Conservation (phyloP, 2,113 vertebrate genomes). For the Andinoacara biseriatus region DNA sequence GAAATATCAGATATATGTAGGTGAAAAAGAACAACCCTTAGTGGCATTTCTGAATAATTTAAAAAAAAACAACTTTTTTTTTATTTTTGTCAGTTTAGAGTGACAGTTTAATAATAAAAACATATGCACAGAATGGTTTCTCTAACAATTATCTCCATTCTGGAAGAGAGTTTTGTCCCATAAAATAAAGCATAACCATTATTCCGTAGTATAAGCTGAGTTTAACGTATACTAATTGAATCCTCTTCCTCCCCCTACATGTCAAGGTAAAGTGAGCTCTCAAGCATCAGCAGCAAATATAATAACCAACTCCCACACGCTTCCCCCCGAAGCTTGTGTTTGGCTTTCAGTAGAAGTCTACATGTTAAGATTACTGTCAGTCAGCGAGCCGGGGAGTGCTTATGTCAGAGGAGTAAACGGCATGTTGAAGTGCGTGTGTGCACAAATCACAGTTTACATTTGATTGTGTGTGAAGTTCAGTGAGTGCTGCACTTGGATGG, state of each 20-base stretch:
- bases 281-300: constrained; percentile 50
- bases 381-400: constrained; percentile 40
- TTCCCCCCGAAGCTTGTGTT: constrained; percentile 8
- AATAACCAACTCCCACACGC: constrained; percentile 4
- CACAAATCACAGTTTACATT: constrained; percentile 6
- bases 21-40: background rate
- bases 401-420: constrained; percentile 21
- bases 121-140: background rate
- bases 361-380: constrained; percentile 61
- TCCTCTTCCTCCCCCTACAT: background rate
- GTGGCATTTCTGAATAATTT: background rate
- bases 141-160: background rate
- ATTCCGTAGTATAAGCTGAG: background rate
- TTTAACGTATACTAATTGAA: background rate
- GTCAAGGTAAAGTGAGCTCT: constrained; percentile 46
- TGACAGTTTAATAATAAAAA: background rate
- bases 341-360: constrained; percentile 49
- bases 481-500: background rate
- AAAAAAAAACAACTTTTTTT: background rate
- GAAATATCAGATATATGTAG: background rate
- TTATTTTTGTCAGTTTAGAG: background rate
- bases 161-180: background rate
- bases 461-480: constrained; percentile 25
- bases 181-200: background rate
- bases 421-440: constrained; percentile 1